Evolutionary conservation across 1,140 invertebrate species (phyloP), one percentile per base, ranked within the genome.

Genomic region (Streblospio benedicti): DNA sequence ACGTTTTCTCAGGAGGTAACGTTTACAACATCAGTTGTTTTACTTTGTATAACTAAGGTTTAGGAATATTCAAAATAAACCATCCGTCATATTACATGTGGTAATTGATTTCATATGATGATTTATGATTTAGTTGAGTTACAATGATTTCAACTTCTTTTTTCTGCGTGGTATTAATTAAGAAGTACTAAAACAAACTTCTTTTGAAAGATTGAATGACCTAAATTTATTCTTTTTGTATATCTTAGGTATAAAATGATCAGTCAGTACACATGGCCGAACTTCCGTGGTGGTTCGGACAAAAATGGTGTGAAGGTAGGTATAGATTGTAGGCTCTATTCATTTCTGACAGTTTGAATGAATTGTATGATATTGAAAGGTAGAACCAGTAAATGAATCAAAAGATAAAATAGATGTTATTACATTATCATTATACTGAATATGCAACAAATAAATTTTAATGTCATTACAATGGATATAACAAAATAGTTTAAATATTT

Each of bases 181-280:
- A 12, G n/a, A 12, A 41, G n/a, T 12, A 41, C n/a, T 41, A 12
- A 12, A 41, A 41, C n/a, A 41, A n/a, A n/a, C n/a, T 41, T 41
- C n/a, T 41, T 41, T 41, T 41, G 38, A 41, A 41, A 12, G 38
- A 41, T n/a, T n/a, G 18, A 20, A 47, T 47, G 18, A 20, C 44
- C n/a, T 9, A 20, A 47, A 25, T 1, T n/a, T 38, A 50, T n/a
- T 31, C 30, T 5, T 69, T 79, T 38, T 65, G 65, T 49, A 18
- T 50, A n/a, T 50, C 27, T 9, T 67, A 89, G 92, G 60, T 97
- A 97, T 80, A 97, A 97, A 82, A 93, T 96, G 89, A 87, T 96
- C 65, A 91, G 87, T 0, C 84, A 87, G 65, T 87, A 87, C 71
- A 97, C 93, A 1, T 97, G 93, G 93, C 93, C 93, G 28, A 95